Evolutionary conservation across 2,797 vertebrate genomes (phyloP).

Genomic region (Cuculus canorus): DNA sequence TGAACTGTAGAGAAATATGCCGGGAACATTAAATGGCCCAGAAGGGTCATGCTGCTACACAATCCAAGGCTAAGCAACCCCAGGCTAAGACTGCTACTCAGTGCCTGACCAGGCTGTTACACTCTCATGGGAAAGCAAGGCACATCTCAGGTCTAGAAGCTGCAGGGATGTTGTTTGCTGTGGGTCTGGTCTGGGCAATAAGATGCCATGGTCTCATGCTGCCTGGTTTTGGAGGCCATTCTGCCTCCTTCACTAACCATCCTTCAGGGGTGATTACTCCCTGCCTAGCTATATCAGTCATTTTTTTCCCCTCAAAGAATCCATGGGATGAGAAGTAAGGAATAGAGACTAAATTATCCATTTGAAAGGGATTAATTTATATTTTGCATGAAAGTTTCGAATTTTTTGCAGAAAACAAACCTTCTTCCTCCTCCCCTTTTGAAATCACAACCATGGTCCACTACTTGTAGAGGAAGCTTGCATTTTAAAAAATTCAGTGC

Average conservation of each 20-base stretch:
- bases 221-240: not conserved
- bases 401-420: not conserved
- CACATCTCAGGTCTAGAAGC: not conserved
- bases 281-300: accelerated
- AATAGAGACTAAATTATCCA: not conserved
- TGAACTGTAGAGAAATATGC: not conserved
- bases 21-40: not conserved
- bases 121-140: not conserved
- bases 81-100: not conserved
- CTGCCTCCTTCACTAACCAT: not conserved
- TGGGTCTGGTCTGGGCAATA: not conserved
- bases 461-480: not conserved
- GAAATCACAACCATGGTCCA: not conserved
- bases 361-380: not conserved
- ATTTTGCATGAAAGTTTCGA: not conserved
- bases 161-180: not conserved
- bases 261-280: not conserved
- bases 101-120: not conserved
- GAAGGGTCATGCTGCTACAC: not conserved
- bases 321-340: not conserved
- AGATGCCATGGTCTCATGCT: accelerated
- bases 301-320: not conserved
- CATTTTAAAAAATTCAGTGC: not conserved
- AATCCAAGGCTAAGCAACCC: not conserved
- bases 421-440: not conserved